These are phyloP conservation scores for Drosophila bunnanda DNA, from an alignment of 2,888 invertebrate species.

Conservation along the genomic window DNA sequence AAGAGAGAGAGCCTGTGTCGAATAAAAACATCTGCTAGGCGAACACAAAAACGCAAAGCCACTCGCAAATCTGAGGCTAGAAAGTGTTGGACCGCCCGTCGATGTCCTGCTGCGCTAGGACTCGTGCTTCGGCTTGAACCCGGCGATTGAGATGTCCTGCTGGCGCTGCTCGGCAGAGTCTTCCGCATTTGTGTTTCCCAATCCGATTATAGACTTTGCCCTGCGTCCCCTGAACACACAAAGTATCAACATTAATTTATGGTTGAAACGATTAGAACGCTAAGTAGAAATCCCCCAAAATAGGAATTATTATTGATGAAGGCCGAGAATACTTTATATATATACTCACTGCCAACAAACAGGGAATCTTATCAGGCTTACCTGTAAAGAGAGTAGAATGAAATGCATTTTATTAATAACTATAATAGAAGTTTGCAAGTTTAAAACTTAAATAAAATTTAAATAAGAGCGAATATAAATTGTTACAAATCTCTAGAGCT, in stretches of 20 bases:
- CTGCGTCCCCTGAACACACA: conserved; percentile 42
- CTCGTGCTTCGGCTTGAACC: conserved; percentile 61
- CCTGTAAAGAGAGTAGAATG: conserved; percentile 36
- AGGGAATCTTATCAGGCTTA: conserved; percentile 58
- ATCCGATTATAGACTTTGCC: conserved; percentile 71
- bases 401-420: not conserved
- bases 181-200: conserved; percentile 47
- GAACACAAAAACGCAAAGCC: conserved; percentile 31
- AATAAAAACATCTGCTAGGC: conserved; percentile 59
- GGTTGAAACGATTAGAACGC: conserved; percentile 62
- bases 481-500: not conserved
- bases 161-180: conserved; percentile 51
- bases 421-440: not conserved
- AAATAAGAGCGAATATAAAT: not conserved
- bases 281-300: conserved; percentile 26
- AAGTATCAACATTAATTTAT: conserved; percentile 69
- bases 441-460: not conserved
- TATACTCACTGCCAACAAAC: conserved; percentile 24
- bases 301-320: conserved; percentile 36
- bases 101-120: conserved; percentile 65
- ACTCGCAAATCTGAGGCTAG: conserved; percentile 57
- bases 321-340: conserved; percentile 1
- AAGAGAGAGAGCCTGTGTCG: conserved; percentile 9
- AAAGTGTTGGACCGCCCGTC: conserved; percentile 73
- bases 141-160: conserved; percentile 74